phyloP scores from a whole-genome alignment of 2,113 vertebrate genomes.

The Blennius ocellaris region DNA sequence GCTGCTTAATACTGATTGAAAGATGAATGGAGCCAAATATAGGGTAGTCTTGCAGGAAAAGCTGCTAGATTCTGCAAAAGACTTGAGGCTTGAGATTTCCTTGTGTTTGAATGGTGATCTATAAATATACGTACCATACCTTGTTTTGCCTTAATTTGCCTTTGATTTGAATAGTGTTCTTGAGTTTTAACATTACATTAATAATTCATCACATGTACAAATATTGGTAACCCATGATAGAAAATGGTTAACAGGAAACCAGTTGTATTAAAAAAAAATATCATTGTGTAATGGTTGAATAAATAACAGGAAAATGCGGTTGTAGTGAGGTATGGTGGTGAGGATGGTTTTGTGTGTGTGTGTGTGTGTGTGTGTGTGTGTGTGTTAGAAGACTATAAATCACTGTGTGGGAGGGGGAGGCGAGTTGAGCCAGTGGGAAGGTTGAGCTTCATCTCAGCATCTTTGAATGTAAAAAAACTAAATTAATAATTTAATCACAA shows the following conservation, averaged over 20 bases:
- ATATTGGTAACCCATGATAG: neutral
- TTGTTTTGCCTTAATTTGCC: too few species aligned
- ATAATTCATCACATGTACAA: neutral
- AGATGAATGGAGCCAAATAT: too few species aligned
- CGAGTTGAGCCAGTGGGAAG: conserved; percentile 70
- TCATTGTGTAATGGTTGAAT: conserved; percentile 30
- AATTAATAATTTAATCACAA: conserved; percentile 67
- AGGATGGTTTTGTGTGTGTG: neutral
- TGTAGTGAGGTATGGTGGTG: conserved; percentile 7
- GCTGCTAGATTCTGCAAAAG: too few species aligned
- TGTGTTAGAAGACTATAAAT: conserved; percentile 69
- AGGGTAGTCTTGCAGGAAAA: too few species aligned
- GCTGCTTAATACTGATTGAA: too few species aligned
- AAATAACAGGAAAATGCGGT: neutral
- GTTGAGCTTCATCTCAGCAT: conserved; percentile 57
- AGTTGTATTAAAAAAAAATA: conserved; percentile 5
- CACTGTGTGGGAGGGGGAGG: conserved; percentile 37
- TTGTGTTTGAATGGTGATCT: too few species aligned
- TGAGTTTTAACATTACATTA: too few species aligned
- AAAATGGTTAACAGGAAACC: conserved; percentile 6
- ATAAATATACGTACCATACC: too few species aligned
- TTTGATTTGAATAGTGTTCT: too few species aligned
- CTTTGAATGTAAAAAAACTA: conserved; percentile 51
- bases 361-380: too few species aligned
- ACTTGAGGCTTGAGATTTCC: too few species aligned